Conservation (phyloP, 2,113 vertebrate species). For the Actenoides lindsayi region DNA sequence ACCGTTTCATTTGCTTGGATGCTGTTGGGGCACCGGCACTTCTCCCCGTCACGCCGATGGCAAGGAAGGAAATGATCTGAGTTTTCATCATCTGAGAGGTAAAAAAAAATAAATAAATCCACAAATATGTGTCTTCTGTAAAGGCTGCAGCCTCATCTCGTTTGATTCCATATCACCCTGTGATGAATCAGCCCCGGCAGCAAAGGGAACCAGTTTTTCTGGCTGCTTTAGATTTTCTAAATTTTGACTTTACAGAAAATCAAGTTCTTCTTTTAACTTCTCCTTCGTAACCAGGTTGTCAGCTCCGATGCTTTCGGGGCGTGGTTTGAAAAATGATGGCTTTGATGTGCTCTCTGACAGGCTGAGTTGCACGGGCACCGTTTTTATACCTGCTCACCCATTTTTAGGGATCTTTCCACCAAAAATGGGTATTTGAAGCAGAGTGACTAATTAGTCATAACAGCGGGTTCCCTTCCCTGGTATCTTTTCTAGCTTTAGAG, state of each 20-base stretch:
- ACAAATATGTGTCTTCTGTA: background rate
- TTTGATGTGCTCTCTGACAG: background rate
- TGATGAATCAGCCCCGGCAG: background rate
- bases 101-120: background rate
- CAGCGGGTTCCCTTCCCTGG: background rate
- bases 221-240: background rate
- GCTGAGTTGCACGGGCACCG: background rate
- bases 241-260: background rate
- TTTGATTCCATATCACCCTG: background rate
- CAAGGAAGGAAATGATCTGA: background rate
- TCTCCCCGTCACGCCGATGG: background rate
- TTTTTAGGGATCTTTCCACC: background rate
- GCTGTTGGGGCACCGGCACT: background rate
- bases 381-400: background rate
- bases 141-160: background rate
- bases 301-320: background rate
- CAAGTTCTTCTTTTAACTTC: background rate
- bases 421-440: background rate
- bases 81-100: background rate
- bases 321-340: background rate
- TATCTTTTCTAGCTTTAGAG: background rate
- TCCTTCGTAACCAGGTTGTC: background rate
- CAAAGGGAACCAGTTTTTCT: background rate
- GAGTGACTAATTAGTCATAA: background rate
- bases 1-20: background rate